These are phyloP conservation scores for Pristis pectinata DNA, from an alignment of 2,797 vertebrate species.

Conservation along the genomic window DNA sequence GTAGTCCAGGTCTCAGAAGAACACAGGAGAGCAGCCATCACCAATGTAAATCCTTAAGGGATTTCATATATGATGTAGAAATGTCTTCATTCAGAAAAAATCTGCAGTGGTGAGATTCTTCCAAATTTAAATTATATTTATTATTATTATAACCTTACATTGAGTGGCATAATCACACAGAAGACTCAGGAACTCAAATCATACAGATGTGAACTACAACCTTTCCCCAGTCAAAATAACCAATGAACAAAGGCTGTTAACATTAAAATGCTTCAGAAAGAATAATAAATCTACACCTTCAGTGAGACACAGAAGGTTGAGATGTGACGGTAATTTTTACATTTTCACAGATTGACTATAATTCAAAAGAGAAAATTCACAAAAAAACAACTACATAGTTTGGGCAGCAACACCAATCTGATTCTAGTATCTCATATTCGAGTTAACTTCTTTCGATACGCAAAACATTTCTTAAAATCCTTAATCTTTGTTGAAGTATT, in stretches of 20 bases:
- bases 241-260: background rate
- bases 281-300: background rate
- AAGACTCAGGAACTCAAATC: slow-evolving; percentile 14
- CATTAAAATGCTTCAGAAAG: background rate
- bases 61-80: background rate
- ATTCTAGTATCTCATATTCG: slow-evolving; percentile 73
- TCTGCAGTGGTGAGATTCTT: background rate
- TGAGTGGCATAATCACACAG: background rate
- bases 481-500: background rate
- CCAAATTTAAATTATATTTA: background rate
- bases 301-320: background rate
- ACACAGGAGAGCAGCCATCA: too few species aligned
- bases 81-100: background rate
- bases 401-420: slow-evolving; percentile 88
- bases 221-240: background rate
- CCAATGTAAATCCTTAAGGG: background rate
- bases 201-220: background rate
- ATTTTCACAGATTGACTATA: slow-evolving; percentile 57
- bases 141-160: background rate
- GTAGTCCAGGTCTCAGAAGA: too few species aligned
- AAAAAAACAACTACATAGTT: slow-evolving; percentile 85
- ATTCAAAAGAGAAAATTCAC: slow-evolving; percentile 68
- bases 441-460: background rate
- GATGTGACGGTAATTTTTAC: background rate
- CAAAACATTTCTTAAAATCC: background rate